phyloP scores from a whole-genome alignment of 2,888 invertebrate species.

The Epinotia nisella region DNA sequence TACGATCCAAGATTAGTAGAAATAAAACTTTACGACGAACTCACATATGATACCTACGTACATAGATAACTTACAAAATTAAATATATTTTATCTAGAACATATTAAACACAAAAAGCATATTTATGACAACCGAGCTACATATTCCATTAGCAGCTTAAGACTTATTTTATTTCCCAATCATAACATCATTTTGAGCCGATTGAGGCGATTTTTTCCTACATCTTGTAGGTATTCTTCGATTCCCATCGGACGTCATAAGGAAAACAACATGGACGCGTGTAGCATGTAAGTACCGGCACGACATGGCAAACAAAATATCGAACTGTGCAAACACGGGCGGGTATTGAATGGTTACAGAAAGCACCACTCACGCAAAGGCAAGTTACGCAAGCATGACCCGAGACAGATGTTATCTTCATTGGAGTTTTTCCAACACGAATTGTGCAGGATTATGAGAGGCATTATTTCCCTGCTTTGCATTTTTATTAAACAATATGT shows the following conservation, averaged over 20 bases:
- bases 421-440: conserved; percentile 31
- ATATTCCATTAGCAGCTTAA: no score
- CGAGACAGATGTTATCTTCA: conserved; percentile 42
- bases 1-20: not conserved
- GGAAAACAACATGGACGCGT: conserved; percentile 23
- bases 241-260: conserved; percentile 17
- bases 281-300: conserved; percentile 42
- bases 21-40: conserved; percentile 6
- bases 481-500: conserved; percentile 21
- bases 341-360: conserved; percentile 49
- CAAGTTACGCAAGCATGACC: conserved; percentile 41
- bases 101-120: not conserved
- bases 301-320: conserved; percentile 51
- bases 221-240: conserved; percentile 5
- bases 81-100: not conserved
- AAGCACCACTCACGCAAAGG: conserved; percentile 45
- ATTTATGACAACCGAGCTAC: not conserved
- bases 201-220: not conserved
- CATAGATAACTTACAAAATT: not conserved
- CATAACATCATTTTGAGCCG: not conserved
- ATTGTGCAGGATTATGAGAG: conserved; percentile 10
- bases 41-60: not conserved
- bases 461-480: conserved; percentile 23
- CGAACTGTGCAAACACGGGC: conserved; percentile 59
- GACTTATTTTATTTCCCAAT: not conserved